Evolutionary conservation across 2,113 vertebrate genomes (phyloP), one percentile per base, ranked within the genome.

Genomic region (Corynorhinus townsendii): DNA sequence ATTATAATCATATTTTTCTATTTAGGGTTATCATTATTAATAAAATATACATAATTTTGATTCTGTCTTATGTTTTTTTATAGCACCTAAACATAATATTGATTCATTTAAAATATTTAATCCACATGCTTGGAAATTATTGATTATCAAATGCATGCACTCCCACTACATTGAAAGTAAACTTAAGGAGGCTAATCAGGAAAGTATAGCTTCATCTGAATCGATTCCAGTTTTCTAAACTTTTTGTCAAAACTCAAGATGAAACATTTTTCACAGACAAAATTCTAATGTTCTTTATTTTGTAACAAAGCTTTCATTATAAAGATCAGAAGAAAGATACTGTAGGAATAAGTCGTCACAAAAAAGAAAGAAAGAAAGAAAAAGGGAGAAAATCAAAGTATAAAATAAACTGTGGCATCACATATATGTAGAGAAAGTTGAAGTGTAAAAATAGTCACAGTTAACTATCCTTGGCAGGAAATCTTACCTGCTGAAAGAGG

Each of bases 221-320:
- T 86, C 87, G 59, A 54, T 82, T 94, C 71, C 15, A 52, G 14
- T 59, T 91, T 92, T 89, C n/a, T 62, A 89, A 84, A 28, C 3
- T 87, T 91, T 95, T 59, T 38, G 71, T 92, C 68, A 92, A 72
- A 90, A 90, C 33, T 85, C 49, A 91, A 77, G 59, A 90, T 59
- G n/a, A 84, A 86, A 45, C 11, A 28, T 93, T 82, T 80, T 94
- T 86, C 4, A 15, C 11, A 95, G 52, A 72, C 71, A 82, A 56
- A 62, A 45, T 59, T 92, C 80, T 77, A 19, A n/a, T 79, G 14
- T 40, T 89, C 49, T 93, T 77, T 75, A 54, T 1, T 76, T 89
- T 1, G 0, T 64, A 85, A 77, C n/a, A 68, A 87, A 91, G 81
- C 17, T 66, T 89, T 83, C n/a, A 64, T 84, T 87, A 72, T 16